phyloP scores from a whole-genome alignment of 1,140 invertebrate genomes.

The Amyelois transitella region DNA sequence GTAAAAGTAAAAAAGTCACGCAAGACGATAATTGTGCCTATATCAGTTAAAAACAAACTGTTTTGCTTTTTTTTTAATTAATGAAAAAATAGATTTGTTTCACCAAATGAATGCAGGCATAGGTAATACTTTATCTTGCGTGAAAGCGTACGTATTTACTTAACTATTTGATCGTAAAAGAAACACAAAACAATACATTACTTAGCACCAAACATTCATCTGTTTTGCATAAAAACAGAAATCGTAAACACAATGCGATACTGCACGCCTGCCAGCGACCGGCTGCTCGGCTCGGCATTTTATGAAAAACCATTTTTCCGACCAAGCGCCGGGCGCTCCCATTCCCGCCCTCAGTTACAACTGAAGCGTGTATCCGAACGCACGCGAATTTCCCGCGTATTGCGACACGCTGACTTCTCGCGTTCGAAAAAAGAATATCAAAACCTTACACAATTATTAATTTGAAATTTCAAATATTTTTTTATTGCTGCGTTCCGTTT shows the following conservation, averaged over 20 bases:
- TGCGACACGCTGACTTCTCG: conserved; percentile 10
- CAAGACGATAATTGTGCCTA: too few species aligned
- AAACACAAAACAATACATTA: not conserved
- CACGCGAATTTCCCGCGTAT: conserved; percentile 21
- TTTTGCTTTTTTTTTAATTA: too few species aligned
- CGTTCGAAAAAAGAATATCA: conserved; percentile 14
- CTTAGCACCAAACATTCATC: not conserved
- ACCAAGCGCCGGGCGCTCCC: conserved; percentile 14
- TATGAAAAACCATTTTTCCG: conserved; percentile 12
- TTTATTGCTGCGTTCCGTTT: not conserved
- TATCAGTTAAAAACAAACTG: too few species aligned
- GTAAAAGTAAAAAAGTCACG: too few species aligned
- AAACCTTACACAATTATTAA: conserved; percentile 2
- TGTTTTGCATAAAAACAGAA: conserved; percentile 11
- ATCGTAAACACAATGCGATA: conserved; percentile 12
- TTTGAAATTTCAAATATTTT: not conserved
- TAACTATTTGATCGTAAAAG: not conserved
- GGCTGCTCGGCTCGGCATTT: conserved; percentile 20
- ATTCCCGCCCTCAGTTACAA: conserved; percentile 41
- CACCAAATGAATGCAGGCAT: too few species aligned
- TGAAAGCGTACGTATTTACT: too few species aligned
- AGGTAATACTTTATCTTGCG: too few species aligned
- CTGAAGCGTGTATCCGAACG: conserved; percentile 11
- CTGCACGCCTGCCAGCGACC: not conserved
- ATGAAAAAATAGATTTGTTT: too few species aligned